phyloP scores from a whole-genome alignment of 2,797 vertebrate species.

The Leucoraja ocellata region DNA sequence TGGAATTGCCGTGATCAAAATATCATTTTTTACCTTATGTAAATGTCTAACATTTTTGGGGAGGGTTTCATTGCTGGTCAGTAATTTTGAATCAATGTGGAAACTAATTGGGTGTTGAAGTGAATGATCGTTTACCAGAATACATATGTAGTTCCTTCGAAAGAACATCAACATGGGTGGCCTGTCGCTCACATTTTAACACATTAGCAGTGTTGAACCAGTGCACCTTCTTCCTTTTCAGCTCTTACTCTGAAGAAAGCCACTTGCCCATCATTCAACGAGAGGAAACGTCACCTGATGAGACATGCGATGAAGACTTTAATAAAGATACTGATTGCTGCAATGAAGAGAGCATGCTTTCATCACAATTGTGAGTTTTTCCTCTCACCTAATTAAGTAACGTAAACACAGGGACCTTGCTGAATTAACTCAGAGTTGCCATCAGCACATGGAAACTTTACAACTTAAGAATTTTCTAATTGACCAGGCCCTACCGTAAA shows the following conservation, averaged over 20 bases:
- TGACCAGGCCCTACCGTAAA: background rate
- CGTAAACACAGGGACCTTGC: background rate
- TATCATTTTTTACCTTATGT: background rate
- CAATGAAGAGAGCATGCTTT: constrained; percentile 75
- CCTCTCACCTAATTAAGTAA: no score
- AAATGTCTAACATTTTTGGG: background rate
- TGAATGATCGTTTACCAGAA: background rate
- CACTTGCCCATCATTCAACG: constrained; percentile 75
- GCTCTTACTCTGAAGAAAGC: constrained; percentile 85
- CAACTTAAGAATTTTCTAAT: background rate
- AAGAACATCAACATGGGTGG: background rate
- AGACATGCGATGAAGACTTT: constrained; percentile 73
- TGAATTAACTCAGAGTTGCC: background rate
- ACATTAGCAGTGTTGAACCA: background rate
- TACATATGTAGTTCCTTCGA: background rate
- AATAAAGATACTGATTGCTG: constrained; percentile 71
- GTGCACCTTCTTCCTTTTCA: constrained; percentile 46
- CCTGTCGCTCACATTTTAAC: background rate
- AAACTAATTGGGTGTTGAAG: background rate
- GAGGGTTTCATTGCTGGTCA: background rate
- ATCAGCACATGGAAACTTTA: background rate
- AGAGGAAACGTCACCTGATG: constrained; percentile 76
- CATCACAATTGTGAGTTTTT: constrained; percentile 79
- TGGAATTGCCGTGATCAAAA: background rate
- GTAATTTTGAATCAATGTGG: background rate